Base-by-base conservation (phyloP, 1,140 invertebrate genomes). In the Drosophila hydei region DNA sequence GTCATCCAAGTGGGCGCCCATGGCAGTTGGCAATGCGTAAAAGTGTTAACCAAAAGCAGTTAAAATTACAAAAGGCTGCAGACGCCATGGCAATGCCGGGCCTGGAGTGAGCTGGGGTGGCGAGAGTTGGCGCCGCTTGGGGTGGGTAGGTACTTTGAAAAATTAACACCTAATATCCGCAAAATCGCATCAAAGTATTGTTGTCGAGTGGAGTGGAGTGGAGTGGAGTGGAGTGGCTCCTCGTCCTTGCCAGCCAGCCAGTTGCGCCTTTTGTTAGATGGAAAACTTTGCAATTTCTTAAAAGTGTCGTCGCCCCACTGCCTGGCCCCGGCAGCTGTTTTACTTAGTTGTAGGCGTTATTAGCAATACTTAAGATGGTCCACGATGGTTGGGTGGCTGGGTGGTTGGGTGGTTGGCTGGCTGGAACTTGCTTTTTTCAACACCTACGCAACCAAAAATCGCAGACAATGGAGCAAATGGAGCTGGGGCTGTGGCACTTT, bases 141-240 rank as follows among this genome's bases (percentile, higher is more conserved):
- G 43, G 33, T 27, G 4, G 45, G 36, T 50, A 7, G 27, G 40
- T 47, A 51, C 83, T 87, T 87, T 87, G 83, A 87, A 83, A 88
- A 87, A 87, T 87, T 87, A 87, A 87, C 83, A 87, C 83, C 83
- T 87, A 87, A 87, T 87, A 87, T 87, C 83, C 83, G 83, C 83
- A 87, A 87, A 87, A 87, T 87, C 83, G 83, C 83, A 87, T 88
- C 83, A 87, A 87, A 87, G 83, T 87, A 87, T 87, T 88, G 81
- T 87, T 77, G 83, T 77, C 54, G 36, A 62, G n/a, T n/a, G n/a
- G n/a, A n/a, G n/a, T n/a, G n/a, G n/a, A n/a, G n/a, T n/a, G n/a
- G n/a, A n/a, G n/a, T n/a, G n/a, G 70, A 60, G 77, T 55, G 19
- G 1, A n/a, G 14, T 4, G 12, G 6, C 38, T 1, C 38, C 38